Base-by-base conservation (phyloP, 2,113 vertebrate genomes). In the Dunckerocampus dactyliophorus region DNA sequence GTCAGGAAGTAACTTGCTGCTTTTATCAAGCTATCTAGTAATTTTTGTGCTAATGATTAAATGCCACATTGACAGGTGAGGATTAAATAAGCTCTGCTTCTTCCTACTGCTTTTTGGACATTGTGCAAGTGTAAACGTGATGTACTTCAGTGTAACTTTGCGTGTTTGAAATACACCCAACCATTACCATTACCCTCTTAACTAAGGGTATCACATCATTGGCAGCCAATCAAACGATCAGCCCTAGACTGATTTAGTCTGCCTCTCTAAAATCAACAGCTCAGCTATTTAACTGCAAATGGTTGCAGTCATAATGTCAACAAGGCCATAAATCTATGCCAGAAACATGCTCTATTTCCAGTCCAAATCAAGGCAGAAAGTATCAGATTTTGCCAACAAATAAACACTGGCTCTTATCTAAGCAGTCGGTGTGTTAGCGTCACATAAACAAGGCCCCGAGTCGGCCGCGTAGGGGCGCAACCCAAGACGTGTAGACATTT, bases 341-440 rank as follows among this genome's bases (percentile, higher is more conserved):
- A 69, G 68, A 75, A 76, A 72, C 59, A 43, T 66, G 58, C 74
- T 31, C 43, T 34, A 28, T 50, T 72, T 76, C 63, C 46, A 69
- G 45, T 4, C 6, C 57, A 69, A 51, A 67, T 55, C 19, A 15
- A 83, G 13, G 67, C 20, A 11, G 48, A 79, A 70, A 51, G 9
- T 43, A 63, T 71, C 59, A 28, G 65, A 69, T 72, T 73, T 68
- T 75, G 62, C 64, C 43, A 54, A 75, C 62, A 77, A 82, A 81
- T 72, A 78, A 85, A 81, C 55, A 20, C 60, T 46, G 48, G 43
- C 77, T 80, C 59, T 53, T 79, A 75, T 88, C 76, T 49, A 37
- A 10, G 77, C 72, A 75, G 51, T 63, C 47, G 42, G 71, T 12
- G 19, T 75, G 73, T 70, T 68, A 42, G 69, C 75, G 64, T 42